A percentile compares a stretch with the other conserved stretches of the same genome.
Conservation (phyloP, 2,797 vertebrate species). For the Protosalanx chinensis region DNA sequence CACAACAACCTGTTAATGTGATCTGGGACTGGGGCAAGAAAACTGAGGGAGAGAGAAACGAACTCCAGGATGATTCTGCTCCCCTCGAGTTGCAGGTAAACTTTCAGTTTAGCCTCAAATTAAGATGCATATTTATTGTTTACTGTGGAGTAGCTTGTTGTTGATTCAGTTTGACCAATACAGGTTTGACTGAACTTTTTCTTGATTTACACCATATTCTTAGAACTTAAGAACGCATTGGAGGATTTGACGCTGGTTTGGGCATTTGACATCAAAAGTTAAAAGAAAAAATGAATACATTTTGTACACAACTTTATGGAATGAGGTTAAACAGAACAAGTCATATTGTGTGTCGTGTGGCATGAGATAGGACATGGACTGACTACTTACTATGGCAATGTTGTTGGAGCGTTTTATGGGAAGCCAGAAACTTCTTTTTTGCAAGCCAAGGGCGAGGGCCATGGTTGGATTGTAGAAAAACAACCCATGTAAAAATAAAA, state of each 20-base stretch:
- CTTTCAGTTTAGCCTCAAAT: background rate
- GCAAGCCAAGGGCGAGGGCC: background rate
- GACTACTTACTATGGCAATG: constrained; percentile 7
- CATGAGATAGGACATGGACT: background rate
- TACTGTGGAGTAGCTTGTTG: no score
- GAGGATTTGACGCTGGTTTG: no score
- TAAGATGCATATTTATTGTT: background rate
- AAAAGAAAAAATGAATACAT: no score
- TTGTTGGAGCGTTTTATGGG: background rate
- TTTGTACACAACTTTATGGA: no score
- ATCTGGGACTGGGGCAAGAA: background rate
- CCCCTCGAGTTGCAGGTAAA: constrained; percentile 2
- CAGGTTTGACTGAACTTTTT: no score
- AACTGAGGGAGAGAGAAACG: constrained; percentile 1
- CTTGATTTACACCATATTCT: no score
- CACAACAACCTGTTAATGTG: constrained; percentile 12
- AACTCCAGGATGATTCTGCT: constrained; percentile 5
- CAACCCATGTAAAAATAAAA: background rate
- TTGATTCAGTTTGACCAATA: no score
- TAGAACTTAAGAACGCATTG: no score
- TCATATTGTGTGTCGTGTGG: background rate
- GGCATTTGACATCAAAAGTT: no score
- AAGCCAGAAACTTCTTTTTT: background rate
- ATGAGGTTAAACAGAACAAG: no score
- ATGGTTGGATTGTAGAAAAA: constrained; percentile 8